Conservation (phyloP, 2,113 vertebrate species). For the Alces alces region DNA sequence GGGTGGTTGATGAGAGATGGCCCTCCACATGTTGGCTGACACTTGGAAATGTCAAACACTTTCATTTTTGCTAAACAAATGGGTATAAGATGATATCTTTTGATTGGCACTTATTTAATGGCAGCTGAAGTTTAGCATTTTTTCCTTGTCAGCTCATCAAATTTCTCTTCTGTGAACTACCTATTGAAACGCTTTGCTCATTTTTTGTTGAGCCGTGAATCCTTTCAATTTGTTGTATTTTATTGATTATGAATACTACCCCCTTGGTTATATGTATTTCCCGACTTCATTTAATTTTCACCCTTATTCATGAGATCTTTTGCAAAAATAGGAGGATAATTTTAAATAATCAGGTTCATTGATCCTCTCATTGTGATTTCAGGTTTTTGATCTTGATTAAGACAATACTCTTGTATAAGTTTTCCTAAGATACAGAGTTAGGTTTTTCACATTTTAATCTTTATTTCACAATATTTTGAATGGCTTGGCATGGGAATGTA, state of each 20-base stretch:
- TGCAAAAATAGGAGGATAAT: background rate
- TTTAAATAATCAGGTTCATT: background rate
- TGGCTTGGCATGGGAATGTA: rapidly evolving
- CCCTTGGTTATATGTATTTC: background rate
- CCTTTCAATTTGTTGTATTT: background rate
- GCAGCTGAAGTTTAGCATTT: background rate
- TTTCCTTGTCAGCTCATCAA: background rate
- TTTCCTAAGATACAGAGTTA: background rate
- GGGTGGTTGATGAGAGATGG: rapidly evolving
- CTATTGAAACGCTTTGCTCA: background rate
- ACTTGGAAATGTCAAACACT: background rate
- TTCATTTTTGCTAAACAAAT: background rate
- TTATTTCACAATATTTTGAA: background rate
- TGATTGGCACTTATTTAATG: background rate
- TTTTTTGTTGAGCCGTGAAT: background rate
- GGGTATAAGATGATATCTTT: background rate
- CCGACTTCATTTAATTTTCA: background rate
- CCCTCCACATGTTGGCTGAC: background rate
- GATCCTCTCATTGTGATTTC: background rate
- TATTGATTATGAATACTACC: background rate
- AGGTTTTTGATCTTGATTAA: background rate
- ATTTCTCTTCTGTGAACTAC: background rate
- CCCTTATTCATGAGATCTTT: background rate
- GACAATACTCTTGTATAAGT: background rate
- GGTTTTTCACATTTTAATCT: background rate